These are phyloP conservation scores for Rhinella marina DNA, from an alignment of 2,797 vertebrate species.

Conservation along the genomic window DNA sequence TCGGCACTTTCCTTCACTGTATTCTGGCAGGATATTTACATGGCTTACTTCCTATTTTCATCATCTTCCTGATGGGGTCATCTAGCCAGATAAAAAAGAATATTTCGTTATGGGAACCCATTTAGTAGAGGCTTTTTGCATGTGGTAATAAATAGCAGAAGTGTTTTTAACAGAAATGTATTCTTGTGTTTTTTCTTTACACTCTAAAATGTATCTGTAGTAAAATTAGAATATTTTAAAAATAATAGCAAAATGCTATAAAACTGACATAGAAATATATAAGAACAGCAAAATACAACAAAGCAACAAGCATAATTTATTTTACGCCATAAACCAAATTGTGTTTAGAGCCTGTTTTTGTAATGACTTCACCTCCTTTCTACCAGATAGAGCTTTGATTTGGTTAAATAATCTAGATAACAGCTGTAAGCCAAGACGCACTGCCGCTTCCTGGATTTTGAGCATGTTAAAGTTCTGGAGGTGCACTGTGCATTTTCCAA, in stretches of 20 bases:
- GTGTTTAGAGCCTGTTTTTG: neutral
- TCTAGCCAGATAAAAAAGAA: too few species aligned
- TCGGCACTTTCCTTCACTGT: too few species aligned
- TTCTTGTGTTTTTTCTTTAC: neutral
- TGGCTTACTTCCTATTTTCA: too few species aligned
- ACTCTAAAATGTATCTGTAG: neutral
- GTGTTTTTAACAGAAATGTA: neutral
- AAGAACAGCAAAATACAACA: neutral
- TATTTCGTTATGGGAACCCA: too few species aligned
- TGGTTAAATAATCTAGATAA: slow-evolving; percentile 3
- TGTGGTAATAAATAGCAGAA: too few species aligned
- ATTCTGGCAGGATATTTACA: too few species aligned
- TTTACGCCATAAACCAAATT: neutral
- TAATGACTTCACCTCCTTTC: neutral
- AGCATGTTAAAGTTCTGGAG: neutral
- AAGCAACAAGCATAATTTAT: neutral
- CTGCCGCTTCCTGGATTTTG: neutral
- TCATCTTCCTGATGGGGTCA: too few species aligned
- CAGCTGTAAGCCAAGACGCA: neutral
- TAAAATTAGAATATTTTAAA: neutral
- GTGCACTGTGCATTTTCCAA: slow-evolving; percentile 17
- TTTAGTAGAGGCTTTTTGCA: too few species aligned
- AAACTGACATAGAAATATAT: neutral
- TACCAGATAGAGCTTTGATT: neutral
- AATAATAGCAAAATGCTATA: neutral